Evolutionary conservation across 1,140 invertebrate species (phyloP).

Genomic region (Heliconius himera): DNA sequence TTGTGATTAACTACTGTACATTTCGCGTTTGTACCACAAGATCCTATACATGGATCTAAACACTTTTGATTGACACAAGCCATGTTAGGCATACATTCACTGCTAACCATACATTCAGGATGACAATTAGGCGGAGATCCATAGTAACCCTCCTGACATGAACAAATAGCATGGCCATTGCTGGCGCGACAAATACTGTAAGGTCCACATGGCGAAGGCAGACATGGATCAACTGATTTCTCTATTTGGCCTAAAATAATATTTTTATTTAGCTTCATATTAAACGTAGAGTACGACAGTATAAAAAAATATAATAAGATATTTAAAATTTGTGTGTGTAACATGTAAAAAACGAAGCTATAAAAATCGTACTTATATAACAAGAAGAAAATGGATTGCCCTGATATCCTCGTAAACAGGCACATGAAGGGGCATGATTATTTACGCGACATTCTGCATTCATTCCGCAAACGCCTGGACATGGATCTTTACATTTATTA

Average conservation of each 20-base stretch:
- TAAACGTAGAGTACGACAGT: neutral
- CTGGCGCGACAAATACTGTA: slow-evolving; percentile 86
- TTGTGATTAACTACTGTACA: slow-evolving; percentile 90
- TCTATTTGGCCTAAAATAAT: slow-evolving; percentile 66
- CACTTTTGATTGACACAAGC: slow-evolving; percentile 89
- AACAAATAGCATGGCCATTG: slow-evolving; percentile 87
- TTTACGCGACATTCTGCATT: slow-evolving; percentile 87
- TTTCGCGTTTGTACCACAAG: slow-evolving; percentile 88
- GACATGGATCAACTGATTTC: slow-evolving; percentile 84
- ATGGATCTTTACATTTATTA: slow-evolving; percentile 86
- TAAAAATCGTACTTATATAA: slow-evolving; percentile 69
- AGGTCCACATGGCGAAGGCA: slow-evolving; percentile 86
- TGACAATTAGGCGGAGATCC: slow-evolving; percentile 85
- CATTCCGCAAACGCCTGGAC: slow-evolving; percentile 84
- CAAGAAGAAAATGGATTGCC: slow-evolving; percentile 88
- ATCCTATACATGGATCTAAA: slow-evolving; percentile 88
- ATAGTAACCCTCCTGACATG: slow-evolving; percentile 83
- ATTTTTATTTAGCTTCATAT: neutral
- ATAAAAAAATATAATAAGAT: slow-evolving; percentile 5
- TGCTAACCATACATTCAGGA: slow-evolving; percentile 89
- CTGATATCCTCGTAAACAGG: slow-evolving; percentile 85
- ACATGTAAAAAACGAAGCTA: neutral
- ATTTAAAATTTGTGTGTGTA: no score
- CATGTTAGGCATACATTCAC: slow-evolving; percentile 86
- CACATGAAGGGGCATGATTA: slow-evolving; percentile 87